Conservation (phyloP, 2,797 vertebrate species). For the Falco novaeseelandiae region DNA sequence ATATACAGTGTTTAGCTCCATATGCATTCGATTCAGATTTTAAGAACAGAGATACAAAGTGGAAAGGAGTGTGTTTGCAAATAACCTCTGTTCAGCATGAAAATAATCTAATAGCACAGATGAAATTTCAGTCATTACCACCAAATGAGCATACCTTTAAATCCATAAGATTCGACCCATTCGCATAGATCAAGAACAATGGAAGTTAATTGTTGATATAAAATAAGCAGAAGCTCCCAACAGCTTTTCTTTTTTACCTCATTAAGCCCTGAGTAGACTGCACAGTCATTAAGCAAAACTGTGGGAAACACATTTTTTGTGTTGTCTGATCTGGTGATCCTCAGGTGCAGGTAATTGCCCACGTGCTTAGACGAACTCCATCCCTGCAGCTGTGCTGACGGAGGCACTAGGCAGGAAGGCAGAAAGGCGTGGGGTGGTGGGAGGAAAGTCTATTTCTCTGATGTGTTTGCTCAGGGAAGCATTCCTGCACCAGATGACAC, state of each 20-base stretch:
- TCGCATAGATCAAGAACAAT: not conserved
- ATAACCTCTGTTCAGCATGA: not conserved
- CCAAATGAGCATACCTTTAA: not conserved
- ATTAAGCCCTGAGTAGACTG: slow-evolving; percentile 50
- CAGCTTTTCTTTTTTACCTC: slow-evolving; percentile 57
- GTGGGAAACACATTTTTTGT: slow-evolving; percentile 5
- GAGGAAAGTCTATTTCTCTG: not conserved
- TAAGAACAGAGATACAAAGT: not conserved
- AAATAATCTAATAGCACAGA: not conserved
- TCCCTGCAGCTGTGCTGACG: slow-evolving; percentile 18
- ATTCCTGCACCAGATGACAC: not conserved
- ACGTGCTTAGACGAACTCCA: not conserved
- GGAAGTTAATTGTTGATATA: slow-evolving; percentile 45
- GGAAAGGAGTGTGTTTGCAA: not conserved
- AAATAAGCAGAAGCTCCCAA: slow-evolving; percentile 25
- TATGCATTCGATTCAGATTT: not conserved
- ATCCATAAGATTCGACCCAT: not conserved
- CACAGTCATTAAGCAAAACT: slow-evolving; percentile 18
- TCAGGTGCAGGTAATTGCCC: slow-evolving; percentile 15
- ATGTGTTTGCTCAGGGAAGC: not conserved
- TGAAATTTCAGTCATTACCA: not conserved
- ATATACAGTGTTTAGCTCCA: not conserved
- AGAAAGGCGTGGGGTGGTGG: not conserved
- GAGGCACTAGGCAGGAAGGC: not conserved
- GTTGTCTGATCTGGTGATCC: not conserved